Percentiles rank a stretch among this genome's conserved stretches.
Evolutionary conservation across 2,888 invertebrate species (phyloP).

Genomic region (Onchidella celtica): DNA sequence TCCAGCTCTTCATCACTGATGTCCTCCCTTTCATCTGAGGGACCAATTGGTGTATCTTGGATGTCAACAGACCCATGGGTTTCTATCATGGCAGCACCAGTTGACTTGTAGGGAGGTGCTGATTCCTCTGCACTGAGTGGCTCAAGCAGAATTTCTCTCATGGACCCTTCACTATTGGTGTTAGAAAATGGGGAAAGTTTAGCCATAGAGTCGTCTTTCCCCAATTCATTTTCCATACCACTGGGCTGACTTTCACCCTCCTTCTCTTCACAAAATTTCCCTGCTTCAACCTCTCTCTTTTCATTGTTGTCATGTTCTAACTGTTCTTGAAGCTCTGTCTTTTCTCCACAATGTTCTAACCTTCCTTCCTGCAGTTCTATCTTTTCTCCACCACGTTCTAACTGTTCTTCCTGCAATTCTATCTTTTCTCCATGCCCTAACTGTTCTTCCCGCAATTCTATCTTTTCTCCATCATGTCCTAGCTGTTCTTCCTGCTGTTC

Average conservation of each 20-base stretch:
- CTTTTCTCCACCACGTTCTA: too few species aligned
- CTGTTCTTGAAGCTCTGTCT: too few species aligned
- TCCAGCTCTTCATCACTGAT: conserved; percentile 47
- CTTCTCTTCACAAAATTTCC: too few species aligned
- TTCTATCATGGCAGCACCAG: background rate
- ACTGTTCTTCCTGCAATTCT: background rate
- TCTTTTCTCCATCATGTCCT: too few species aligned
- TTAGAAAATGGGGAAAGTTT: conserved; percentile 1
- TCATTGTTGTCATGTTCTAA: background rate
- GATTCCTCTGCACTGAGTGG: conserved; percentile 23
- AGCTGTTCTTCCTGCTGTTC: too few species aligned
- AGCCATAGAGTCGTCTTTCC: background rate
- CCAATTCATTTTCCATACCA: background rate
- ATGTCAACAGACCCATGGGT: background rate
- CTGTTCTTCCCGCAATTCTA: too few species aligned
- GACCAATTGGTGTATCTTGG: background rate
- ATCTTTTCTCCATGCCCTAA: too few species aligned
- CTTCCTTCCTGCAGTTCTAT: too few species aligned
- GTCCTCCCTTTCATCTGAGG: conserved; percentile 46
- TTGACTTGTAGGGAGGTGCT: background rate
- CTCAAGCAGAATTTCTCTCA: conserved; percentile 27
- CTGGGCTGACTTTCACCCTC: too few species aligned
- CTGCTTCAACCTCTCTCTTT: background rate
- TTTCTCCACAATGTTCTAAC: too few species aligned
- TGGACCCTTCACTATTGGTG: conserved; percentile 26